Base-by-base conservation (phyloP, 1,140 invertebrate genomes). In the Anoplolepis gracilipes region DNA sequence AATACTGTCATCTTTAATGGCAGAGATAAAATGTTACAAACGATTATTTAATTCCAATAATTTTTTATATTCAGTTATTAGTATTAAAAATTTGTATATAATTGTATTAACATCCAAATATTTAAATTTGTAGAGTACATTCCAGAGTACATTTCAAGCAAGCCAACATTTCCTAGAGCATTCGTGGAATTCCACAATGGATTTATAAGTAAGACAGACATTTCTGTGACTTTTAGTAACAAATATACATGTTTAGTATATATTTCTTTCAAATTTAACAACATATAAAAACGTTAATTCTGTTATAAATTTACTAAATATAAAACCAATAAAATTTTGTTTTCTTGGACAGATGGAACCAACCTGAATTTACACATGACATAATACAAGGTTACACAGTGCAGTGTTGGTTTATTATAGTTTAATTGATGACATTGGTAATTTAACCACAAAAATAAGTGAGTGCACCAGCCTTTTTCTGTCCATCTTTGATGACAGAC, bases 331-430 rank as follows among this genome's bases (percentile, higher is more conserved):
- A 36, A 70, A 39, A 16, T 19, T 33, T 85, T 2, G 72, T n/a
- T n/a, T 89, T 72, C 10, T 46, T 95, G 96, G 67, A 94, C 96
- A 0, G 98, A 98, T 92, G 98, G 98, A 7, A 90, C 97, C 11
- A 13, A 13, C 11, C 11, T 46, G 11, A 13, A 46, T 46, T 46
- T 46, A 11, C 0, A 10, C 8, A 42, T 0, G 0, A 42, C 2
- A 96, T n/a, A n/a, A n/a, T 98, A 25, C 95, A 95, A 86, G 96
- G 96, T 0, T 98, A 98, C 94, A 96, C 96, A 81, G 96, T 97
- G 0, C 95, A 96, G 39, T 97, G 96, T 92, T 98, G 97, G 97
- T 95, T 94, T 57, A 86, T 93, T n/a, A n/a, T n/a, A n/a, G n/a
- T n/a, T n/a, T n/a, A n/a, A n/a, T n/a, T n/a, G n/a, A n/a, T n/a